Evolutionary conservation across 2,113 vertebrate genomes (phyloP).

Genomic region (Pyrgilauda ruficollis): DNA sequence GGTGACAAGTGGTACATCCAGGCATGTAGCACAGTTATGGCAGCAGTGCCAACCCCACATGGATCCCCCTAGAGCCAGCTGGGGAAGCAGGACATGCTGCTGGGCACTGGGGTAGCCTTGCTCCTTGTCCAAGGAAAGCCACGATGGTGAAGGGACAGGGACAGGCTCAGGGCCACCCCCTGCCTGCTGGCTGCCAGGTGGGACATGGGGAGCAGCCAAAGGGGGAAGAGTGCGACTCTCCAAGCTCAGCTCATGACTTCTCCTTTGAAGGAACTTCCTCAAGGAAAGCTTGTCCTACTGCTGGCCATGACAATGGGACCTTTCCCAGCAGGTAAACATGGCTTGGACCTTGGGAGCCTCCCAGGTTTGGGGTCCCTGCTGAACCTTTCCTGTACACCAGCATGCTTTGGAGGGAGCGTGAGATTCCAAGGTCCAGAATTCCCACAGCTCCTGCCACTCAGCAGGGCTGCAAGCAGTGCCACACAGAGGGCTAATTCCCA

Average conservation of each 20-base stretch:
- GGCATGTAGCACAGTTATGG: background rate
- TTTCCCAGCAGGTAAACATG: background rate
- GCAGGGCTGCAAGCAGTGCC: background rate
- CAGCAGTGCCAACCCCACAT: background rate
- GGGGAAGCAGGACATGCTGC: background rate
- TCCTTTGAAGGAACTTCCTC: background rate
- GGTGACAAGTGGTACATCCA: background rate
- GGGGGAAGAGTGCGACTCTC: background rate
- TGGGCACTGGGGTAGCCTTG: background rate
- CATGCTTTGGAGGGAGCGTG: background rate
- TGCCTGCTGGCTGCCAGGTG: accelerated
- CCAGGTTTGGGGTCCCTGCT: background rate
- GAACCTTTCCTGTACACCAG: background rate
- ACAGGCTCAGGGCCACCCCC: background rate
- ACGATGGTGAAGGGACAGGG: accelerated
- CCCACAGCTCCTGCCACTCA: background rate
- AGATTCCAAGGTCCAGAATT: background rate
- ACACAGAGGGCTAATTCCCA: background rate
- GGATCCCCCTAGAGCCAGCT: background rate
- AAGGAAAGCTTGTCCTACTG: background rate
- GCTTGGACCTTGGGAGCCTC: background rate
- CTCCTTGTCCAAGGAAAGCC: background rate
- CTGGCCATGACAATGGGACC: background rate
- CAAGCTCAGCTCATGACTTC: background rate
- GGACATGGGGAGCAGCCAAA: background rate